These are phyloP conservation scores for Pseudorhiza aurosa DNA, from an alignment of 30 jellyfish, hydroid and myxozoan species.

Conservation along the genomic window DNA sequence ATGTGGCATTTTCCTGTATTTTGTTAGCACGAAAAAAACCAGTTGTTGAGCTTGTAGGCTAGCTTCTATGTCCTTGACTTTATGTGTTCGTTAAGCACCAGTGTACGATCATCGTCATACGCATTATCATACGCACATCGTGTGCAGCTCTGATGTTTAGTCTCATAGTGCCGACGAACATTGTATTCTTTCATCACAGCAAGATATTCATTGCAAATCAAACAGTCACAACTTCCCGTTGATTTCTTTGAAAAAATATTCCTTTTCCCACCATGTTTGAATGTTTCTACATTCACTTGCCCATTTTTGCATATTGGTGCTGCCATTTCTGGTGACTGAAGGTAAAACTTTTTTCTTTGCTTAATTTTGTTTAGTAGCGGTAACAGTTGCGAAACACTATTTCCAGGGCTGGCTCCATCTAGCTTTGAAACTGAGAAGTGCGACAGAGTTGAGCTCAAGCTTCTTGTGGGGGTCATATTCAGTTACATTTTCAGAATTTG, in stretches of 20 bases:
- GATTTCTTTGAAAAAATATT: not conserved
- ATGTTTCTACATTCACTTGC: not conserved
- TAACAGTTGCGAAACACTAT: too few species aligned
- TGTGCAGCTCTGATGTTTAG: too few species aligned
- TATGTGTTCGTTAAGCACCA: not conserved
- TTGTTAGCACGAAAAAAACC: too few species aligned
- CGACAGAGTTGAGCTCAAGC: too few species aligned
- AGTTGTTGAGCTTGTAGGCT: slow-evolving; percentile 3
- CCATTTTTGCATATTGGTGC: not conserved
- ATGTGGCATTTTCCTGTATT: too few species aligned
- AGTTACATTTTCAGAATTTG: too few species aligned
- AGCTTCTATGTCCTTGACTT: not conserved
- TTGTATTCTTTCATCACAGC: slow-evolving; percentile 4
- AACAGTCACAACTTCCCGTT: slow-evolving; percentile 1
- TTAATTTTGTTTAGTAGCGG: too few species aligned
- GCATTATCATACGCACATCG: not conserved
- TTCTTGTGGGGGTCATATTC: too few species aligned
- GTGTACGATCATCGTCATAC: not conserved
- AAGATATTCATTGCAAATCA: not conserved
- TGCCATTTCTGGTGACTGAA: slow-evolving; percentile 8
- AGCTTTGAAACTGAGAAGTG: too few species aligned
- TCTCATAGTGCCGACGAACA: too few species aligned
- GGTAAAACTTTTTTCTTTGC: too few species aligned
- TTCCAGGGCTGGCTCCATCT: too few species aligned
- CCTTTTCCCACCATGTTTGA: slow-evolving; percentile 2